A percentile compares a stretch with the other conserved stretches of the same genome.
Evolutionary conservation across 2,888 invertebrate genomes (phyloP).

Genomic region (Microctonus hyperodae): DNA sequence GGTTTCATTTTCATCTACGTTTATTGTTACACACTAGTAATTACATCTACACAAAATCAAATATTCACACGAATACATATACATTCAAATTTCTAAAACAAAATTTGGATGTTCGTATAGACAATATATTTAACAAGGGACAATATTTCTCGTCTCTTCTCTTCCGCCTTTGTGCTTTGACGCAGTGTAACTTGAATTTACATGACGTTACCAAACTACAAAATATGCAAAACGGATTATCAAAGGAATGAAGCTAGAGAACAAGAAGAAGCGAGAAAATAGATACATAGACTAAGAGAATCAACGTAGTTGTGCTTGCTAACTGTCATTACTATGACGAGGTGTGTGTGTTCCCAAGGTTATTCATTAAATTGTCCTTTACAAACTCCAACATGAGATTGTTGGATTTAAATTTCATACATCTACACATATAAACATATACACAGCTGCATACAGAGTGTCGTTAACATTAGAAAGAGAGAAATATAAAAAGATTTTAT

Average conservation of each 20-base stretch:
- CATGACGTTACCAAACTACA: conserved; percentile 24
- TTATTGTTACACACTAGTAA: not conserved
- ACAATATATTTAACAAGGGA: no score
- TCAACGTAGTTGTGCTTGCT: not conserved
- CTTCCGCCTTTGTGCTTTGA: conserved; percentile 20
- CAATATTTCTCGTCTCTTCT: not conserved
- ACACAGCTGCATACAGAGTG: not conserved
- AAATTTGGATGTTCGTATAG: not conserved
- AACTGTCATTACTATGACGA: conserved; percentile 7
- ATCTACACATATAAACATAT: no score
- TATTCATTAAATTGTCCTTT: conserved; percentile 49
- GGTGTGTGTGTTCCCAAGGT: conserved; percentile 44
- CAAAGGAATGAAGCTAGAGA: conserved; percentile 41
- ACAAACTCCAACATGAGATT: conserved; percentile 40
- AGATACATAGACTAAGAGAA: conserved; percentile 1
- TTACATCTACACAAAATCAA: no score
- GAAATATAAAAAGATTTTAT: not conserved
- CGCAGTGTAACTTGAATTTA: conserved; percentile 13
- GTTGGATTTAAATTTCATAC: not conserved
- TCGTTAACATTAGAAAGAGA: not conserved
- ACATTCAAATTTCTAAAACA: not conserved
- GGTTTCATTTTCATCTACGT: conserved; percentile 12
- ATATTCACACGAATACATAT: no score
- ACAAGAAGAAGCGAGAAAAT: not conserved
- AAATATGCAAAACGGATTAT: conserved; percentile 59